phyloP scores from a whole-genome alignment of 1,140 invertebrate genomes.

The Pseudachorutes palmiensis region DNA sequence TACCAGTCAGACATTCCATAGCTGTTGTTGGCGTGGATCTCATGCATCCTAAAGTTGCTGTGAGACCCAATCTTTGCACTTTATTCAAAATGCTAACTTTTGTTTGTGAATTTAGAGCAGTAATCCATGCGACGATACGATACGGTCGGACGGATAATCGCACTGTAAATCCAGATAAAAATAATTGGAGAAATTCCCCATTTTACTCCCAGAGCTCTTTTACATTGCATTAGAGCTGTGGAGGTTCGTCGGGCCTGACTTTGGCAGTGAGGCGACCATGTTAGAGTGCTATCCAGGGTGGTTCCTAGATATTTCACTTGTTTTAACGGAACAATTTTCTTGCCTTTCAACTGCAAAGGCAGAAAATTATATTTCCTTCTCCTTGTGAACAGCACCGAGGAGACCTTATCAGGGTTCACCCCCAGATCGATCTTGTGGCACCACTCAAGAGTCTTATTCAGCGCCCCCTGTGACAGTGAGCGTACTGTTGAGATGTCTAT shows the following conservation, averaged over 20 bases:
- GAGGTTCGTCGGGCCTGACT: background rate
- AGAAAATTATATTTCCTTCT: background rate
- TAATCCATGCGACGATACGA: constrained; percentile 13
- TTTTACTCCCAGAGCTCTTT: constrained; percentile 4
- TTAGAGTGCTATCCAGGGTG: constrained; percentile 4
- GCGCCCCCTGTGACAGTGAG: background rate
- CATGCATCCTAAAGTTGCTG: no score
- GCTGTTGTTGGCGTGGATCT: no score
- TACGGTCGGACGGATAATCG: constrained; percentile 16
- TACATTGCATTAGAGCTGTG: no score
- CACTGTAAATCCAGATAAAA: constrained; percentile 19
- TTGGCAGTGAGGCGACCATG: background rate
- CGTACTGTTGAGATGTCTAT: background rate
- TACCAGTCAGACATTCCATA: no score
- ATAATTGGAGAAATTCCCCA: constrained; percentile 17
- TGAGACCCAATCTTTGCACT: constrained; percentile 10
- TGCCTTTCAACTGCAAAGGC: background rate
- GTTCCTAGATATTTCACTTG: constrained; percentile 20
- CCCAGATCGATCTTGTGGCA: constrained; percentile 5
- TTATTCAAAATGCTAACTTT: background rate
- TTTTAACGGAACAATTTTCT: background rate
- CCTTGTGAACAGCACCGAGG: constrained; percentile 2
- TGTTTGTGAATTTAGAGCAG: background rate
- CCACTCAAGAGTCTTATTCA: constrained; percentile 9
- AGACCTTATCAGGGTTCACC: constrained; percentile 14